phyloP scores from a whole-genome alignment of 1,140 invertebrate species.

The Brachionus rubens region DNA sequence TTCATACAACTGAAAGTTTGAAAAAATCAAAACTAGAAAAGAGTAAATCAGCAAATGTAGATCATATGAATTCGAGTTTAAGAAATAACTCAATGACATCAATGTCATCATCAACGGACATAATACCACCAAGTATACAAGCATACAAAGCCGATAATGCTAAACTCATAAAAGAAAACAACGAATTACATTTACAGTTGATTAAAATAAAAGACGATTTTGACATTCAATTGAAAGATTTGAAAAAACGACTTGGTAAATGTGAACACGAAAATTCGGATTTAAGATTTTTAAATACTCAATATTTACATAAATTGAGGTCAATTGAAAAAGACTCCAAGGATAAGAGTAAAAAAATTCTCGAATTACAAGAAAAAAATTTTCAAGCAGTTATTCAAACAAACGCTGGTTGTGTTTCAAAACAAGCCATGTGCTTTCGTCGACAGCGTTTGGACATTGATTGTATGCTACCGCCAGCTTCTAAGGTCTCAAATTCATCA shows the following conservation, averaged over 20 bases:
- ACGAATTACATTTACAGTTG: conserved; percentile 69
- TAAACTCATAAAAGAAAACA: conserved; percentile 63
- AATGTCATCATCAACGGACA: not conserved
- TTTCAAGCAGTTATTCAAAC: conserved; percentile 62
- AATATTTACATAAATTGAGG: conserved; percentile 64
- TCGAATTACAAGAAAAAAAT: conserved; percentile 65
- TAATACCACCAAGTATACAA: conserved; percentile 28
- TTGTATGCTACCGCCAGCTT: conserved; percentile 51
- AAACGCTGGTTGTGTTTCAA: conserved; percentile 51
- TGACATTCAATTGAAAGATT: conserved; percentile 64
- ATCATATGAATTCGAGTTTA: not conserved
- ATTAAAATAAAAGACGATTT: conserved; percentile 67
- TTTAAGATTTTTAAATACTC: conserved; percentile 64
- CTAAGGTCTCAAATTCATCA: conserved; percentile 28
- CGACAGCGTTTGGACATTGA: conserved; percentile 60
- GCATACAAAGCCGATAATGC: conserved; percentile 57
- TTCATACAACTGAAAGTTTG: conserved; percentile 73
- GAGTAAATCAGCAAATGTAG: conserved; percentile 36
- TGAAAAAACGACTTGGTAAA: conserved; percentile 64
- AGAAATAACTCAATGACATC: not conserved
- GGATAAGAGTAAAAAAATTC: conserved; percentile 64
- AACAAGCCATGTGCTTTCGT: conserved; percentile 55
- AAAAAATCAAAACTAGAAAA: conserved; percentile 69
- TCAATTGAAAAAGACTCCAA: conserved; percentile 64
- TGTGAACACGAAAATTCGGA: conserved; percentile 66